Evolutionary conservation across 2,888 invertebrate species (phyloP).

Genomic region (Standfussiana lucernea): DNA sequence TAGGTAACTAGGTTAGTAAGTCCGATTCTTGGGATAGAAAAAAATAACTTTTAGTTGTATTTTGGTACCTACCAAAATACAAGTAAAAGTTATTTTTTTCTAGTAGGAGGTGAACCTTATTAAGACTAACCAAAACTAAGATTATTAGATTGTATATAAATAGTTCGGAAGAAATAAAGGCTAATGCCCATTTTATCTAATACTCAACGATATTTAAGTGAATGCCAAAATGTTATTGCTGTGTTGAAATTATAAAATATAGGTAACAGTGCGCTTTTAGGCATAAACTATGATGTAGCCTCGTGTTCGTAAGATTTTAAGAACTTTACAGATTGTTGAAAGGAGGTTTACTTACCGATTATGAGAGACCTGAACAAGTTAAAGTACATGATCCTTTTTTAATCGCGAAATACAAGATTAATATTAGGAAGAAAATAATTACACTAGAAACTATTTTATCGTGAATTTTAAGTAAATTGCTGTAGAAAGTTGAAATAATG

Average conservation of each 20-base stretch:
- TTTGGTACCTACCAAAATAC: not conserved
- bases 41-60: not conserved
- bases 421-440: not conserved
- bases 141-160: not conserved
- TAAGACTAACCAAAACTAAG: not conserved
- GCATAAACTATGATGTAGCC: not conserved
- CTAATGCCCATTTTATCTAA: not conserved
- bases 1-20: slow-evolving; percentile 23
- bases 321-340: not conserved
- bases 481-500: slow-evolving; percentile 43
- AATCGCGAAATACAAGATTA: not conserved
- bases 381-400: not conserved
- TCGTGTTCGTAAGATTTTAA: not conserved
- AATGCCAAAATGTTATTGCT: not conserved
- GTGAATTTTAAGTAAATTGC: not conserved
- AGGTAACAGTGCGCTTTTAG: not conserved
- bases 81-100: too few relatives aligned
- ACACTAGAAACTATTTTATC: not conserved
- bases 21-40: not conserved
- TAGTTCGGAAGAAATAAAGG: not conserved
- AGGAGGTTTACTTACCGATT: not conserved
- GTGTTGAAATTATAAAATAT: not conserved
- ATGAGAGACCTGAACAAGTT: not conserved
- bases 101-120: not conserved
- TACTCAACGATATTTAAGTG: not conserved